Conservation (phyloP, 2,797 vertebrate genomes). For the Mico argentatus region DNA sequence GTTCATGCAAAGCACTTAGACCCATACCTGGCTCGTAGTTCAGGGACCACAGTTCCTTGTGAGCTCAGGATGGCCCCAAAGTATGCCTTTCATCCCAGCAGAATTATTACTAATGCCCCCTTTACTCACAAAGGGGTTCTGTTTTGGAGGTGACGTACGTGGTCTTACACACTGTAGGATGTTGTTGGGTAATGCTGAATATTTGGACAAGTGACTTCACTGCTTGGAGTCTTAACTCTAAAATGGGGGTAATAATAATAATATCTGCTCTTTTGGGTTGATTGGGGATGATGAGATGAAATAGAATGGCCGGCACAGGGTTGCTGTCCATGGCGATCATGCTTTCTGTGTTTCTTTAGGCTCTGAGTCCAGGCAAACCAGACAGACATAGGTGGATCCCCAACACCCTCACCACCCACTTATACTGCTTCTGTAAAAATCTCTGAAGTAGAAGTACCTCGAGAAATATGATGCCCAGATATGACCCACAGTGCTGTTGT, state of each 20-base stretch:
- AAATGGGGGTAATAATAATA: rapidly evolving
- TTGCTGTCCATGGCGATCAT: rapidly evolving
- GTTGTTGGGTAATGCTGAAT: background rate
- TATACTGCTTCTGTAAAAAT: background rate
- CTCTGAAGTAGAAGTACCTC: rapidly evolving
- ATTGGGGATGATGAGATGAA: rapidly evolving
- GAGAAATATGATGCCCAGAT: rapidly evolving
- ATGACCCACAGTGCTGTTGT: rapidly evolving
- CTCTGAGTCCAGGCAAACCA: rapidly evolving
- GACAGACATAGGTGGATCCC: rapidly evolving
- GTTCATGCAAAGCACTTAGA: background rate
- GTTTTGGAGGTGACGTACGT: background rate
- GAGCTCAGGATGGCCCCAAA: background rate
- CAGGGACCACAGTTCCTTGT: background rate
- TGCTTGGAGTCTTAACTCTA: background rate
- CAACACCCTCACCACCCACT: rapidly evolving
- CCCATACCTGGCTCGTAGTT: too few species aligned
- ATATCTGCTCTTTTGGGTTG: background rate
- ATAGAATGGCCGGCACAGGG: rapidly evolving
- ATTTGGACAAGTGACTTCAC: too few species aligned
- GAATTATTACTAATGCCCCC: background rate
- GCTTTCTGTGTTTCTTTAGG: background rate
- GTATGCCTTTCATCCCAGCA: background rate
- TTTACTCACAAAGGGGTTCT: background rate
- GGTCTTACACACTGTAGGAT: background rate